Percentiles rank a stretch among this genome's conserved stretches.
phyloP scores from a whole-genome alignment of 37 sponge, comb jelly and placozoan genomes.

The Cliona cf. orientalis region DNA sequence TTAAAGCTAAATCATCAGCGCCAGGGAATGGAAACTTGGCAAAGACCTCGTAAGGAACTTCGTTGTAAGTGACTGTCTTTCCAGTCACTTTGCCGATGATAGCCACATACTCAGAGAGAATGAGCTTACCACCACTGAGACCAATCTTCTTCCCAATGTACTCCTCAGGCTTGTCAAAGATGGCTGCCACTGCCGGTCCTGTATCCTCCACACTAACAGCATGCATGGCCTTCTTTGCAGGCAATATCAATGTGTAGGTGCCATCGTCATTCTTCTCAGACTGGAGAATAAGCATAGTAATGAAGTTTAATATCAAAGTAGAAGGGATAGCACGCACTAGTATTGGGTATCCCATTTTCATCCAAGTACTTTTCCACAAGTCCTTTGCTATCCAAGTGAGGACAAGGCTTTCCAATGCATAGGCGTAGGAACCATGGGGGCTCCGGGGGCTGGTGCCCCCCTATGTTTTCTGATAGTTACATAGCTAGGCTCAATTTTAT shows the following conservation, averaged over 20 bases:
- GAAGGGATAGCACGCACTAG: slow-evolving; percentile 46
- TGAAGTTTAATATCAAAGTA: slow-evolving; percentile 82
- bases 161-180: slow-evolving; percentile 52
- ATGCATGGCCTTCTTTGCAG: slow-evolving; percentile 69
- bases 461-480: too few relatives aligned
- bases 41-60: slow-evolving; percentile 51
- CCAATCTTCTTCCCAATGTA: slow-evolving; percentile 77
- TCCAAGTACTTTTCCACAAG: slow-evolving; percentile 65
- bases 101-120: slow-evolving; percentile 47
- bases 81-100: slow-evolving; percentile 54
- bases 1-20: slow-evolving; percentile 62
- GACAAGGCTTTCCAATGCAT: slow-evolving; percentile 42
- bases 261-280: slow-evolving; percentile 63
- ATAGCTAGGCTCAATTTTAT: too few relatives aligned
- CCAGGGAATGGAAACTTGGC: slow-evolving; percentile 71
- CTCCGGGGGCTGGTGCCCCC: too few relatives aligned
- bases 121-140: slow-evolving; percentile 37
- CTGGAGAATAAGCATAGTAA: slow-evolving; percentile 18
- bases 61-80: slow-evolving; percentile 42
- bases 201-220: slow-evolving; percentile 52
- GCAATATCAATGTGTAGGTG: slow-evolving; percentile 28
- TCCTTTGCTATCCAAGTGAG: slow-evolving; percentile 75
- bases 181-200: slow-evolving; percentile 60
- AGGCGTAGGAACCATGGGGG: too few relatives aligned
- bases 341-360: slow-evolving; percentile 65